phyloP scores from a whole-genome alignment of 2,888 invertebrate genomes.

The Glyphotaelius pellucidus region DNA sequence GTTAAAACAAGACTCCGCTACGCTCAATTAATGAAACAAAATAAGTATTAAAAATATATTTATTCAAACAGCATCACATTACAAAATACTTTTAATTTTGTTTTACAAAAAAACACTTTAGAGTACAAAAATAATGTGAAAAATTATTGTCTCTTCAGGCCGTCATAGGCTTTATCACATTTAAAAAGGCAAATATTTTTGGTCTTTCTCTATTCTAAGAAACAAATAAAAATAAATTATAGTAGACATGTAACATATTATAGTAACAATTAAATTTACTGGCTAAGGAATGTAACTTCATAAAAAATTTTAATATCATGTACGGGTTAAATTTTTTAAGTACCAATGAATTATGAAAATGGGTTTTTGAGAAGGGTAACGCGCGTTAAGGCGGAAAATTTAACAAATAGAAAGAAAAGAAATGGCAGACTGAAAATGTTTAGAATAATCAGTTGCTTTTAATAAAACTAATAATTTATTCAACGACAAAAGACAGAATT shows the following conservation, averaged over 20 bases:
- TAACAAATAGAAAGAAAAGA: too few species aligned
- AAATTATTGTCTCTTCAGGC: conserved; percentile 5
- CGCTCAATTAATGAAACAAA: not conserved
- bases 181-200: conserved; percentile 19
- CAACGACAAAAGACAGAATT: not conserved
- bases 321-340: not conserved
- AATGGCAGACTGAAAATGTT: too few species aligned
- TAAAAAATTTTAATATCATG: not conserved
- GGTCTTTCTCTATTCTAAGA: not conserved
- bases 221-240: not conserved
- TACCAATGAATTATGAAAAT: not conserved
- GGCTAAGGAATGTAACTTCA: not conserved
- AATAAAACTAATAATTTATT: not conserved
- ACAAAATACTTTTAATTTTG: not conserved
- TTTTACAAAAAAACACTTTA: conserved; percentile 11
- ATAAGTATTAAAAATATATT: conserved; percentile 8
- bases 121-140: conserved; percentile 2
- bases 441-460: not conserved
- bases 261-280: not conserved
- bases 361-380: not conserved
- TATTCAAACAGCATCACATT: not conserved
- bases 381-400: too few species aligned
- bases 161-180: not conserved
- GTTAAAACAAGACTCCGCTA: too few species aligned
- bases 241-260: not conserved